A percentile compares a stretch with the other conserved stretches of the same genome.
Evolutionary conservation across 1,140 invertebrate genomes (phyloP).

Genomic region (Drosophila albomicans): DNA sequence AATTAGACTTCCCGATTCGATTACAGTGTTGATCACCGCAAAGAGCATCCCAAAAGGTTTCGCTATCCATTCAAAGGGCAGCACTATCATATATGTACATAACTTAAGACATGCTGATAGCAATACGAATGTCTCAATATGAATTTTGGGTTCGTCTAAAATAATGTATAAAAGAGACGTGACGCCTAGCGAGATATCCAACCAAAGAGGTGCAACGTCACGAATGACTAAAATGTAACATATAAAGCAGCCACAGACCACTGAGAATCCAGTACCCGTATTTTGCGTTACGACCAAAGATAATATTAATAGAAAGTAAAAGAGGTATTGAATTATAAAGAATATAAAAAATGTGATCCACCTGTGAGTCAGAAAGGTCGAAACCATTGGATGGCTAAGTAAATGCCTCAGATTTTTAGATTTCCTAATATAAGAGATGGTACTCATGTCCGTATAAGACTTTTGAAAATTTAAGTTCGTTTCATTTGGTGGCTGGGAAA

Average conservation of each 20-base stretch:
- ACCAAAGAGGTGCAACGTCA: background rate
- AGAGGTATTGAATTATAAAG: too few species aligned
- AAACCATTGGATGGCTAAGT: conserved; percentile 1
- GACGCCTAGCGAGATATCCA: background rate
- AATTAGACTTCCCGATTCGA: background rate
- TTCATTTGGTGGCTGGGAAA: conserved; percentile 4
- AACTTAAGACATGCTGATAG: background rate
- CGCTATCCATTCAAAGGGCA: background rate
- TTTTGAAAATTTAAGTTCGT: background rate
- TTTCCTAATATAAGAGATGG: background rate
- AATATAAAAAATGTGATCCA: too few species aligned
- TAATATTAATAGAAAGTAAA: too few species aligned
- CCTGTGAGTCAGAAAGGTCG: background rate
- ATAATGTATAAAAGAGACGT: background rate
- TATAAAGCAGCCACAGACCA: too few species aligned
- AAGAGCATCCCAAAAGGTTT: background rate
- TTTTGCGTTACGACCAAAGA: too few species aligned
- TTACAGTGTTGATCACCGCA: background rate
- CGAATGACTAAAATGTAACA: too few species aligned
- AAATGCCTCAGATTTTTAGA: background rate
- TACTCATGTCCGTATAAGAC: background rate
- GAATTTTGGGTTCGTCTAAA: background rate
- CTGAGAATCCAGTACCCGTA: too few species aligned
- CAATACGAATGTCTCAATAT: background rate
- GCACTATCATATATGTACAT: background rate